phyloP scores from a whole-genome alignment of 2,113 vertebrate genomes.

The Chauna torquata region DNA sequence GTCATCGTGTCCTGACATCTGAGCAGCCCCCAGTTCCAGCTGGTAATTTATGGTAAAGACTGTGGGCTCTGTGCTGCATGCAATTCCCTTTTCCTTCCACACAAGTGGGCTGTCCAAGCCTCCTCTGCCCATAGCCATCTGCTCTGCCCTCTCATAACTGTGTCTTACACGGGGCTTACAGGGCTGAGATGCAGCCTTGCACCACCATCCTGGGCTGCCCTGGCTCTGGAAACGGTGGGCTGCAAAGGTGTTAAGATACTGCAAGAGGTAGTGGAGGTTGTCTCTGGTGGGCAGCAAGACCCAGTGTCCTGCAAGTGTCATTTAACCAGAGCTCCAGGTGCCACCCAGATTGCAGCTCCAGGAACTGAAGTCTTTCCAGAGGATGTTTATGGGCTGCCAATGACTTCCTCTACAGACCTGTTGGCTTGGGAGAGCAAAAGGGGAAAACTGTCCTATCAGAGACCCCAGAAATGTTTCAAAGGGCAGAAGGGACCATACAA shows the following conservation, averaged over 20 bases:
- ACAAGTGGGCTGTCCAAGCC: not conserved
- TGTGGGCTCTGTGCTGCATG: not conserved
- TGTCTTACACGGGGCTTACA: not conserved
- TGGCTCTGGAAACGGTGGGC: not conserved
- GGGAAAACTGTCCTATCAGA: not conserved
- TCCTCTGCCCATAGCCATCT: not conserved
- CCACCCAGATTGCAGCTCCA: not conserved
- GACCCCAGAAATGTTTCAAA: not conserved
- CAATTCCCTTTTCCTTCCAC: not conserved
- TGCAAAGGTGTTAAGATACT: not conserved
- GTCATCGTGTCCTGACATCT: fast-evolving
- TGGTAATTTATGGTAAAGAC: not conserved
- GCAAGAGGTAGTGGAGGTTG: not conserved
- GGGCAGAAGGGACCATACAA: not conserved
- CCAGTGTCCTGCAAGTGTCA: not conserved
- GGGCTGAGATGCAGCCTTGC: not conserved
- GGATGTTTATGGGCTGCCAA: not conserved
- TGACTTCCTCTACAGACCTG: not conserved
- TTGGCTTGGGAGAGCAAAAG: not conserved
- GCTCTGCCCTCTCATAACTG: not conserved
- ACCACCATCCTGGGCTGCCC: not conserved
- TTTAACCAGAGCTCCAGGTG: not conserved
- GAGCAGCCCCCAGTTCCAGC: not conserved
- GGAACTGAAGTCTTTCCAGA: not conserved
- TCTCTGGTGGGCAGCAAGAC: not conserved